phyloP scores from a whole-genome alignment of 2,113 vertebrate species.

The Stegostoma tigrinum region DNA sequence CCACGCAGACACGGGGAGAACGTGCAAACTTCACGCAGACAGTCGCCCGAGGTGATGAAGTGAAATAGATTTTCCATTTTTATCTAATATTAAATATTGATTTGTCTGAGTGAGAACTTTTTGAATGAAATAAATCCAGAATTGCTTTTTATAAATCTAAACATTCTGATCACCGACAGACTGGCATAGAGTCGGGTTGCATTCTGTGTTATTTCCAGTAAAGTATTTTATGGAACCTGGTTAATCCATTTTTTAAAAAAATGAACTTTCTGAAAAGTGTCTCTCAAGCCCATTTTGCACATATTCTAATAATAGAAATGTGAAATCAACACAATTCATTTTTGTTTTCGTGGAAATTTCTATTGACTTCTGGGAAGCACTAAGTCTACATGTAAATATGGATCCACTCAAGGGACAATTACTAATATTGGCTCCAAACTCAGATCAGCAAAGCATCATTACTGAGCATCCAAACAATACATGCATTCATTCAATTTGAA shows the following conservation, averaged over 20 bases:
- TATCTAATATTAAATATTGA: neutral
- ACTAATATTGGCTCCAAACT: neutral
- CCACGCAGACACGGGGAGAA: no score
- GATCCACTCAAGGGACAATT: neutral
- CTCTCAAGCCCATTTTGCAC: neutral
- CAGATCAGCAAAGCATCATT: neutral
- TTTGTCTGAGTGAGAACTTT: neutral
- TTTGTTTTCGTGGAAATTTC: neutral
- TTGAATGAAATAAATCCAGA: neutral
- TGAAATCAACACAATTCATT: conserved; percentile 15
- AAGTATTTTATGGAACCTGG: neutral
- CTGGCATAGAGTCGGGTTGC: neutral
- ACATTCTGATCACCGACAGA: neutral
- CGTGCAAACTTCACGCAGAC: no score
- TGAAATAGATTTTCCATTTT: neutral
- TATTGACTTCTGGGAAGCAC: neutral
- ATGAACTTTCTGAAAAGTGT: neutral
- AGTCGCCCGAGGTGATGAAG: no score
- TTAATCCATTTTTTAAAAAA: neutral
- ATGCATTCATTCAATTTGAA: neutral
- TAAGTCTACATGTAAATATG: neutral
- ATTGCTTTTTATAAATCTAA: neutral
- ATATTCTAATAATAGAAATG: conserved; percentile 27
- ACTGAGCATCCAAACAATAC: neutral
- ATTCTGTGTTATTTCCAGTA: neutral